These are phyloP conservation scores for Ptilodon capucinus DNA, from an alignment of 2,888 invertebrate genomes.

Conservation along the genomic window DNA sequence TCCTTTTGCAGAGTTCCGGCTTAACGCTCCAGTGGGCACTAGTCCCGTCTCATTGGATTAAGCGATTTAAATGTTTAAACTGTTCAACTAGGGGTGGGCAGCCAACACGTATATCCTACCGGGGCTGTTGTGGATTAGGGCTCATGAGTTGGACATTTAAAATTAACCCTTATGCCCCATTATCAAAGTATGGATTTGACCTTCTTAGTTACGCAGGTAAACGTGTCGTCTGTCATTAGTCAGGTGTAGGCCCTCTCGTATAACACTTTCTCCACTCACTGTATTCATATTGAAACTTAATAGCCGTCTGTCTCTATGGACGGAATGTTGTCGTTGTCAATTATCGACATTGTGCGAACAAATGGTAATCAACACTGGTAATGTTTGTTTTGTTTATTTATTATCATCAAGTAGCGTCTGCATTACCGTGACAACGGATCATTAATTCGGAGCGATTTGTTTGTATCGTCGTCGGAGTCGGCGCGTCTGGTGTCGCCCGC, in stretches of 20 bases:
- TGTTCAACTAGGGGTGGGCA: constrained; percentile 61
- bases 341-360: constrained; percentile 13
- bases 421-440: constrained; percentile 26
- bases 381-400: background rate
- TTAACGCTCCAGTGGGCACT: constrained; percentile 54
- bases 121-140: constrained; percentile 31
- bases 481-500: constrained; percentile 30
- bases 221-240: constrained; percentile 33
- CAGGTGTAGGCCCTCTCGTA: constrained; percentile 34
- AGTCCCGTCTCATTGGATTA: constrained; percentile 71
- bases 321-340: constrained; percentile 31
- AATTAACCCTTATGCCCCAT: constrained; percentile 35
- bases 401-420: constrained; percentile 22
- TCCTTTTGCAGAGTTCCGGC: constrained; percentile 41
- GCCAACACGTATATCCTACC: constrained; percentile 49
- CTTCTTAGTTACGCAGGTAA: constrained; percentile 24
- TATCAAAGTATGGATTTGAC: constrained; percentile 27
- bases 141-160: constrained; percentile 15
- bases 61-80: constrained; percentile 71
- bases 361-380: background rate
- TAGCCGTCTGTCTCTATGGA: constrained; percentile 22
- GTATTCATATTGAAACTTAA: constrained; percentile 26
- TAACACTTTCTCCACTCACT: constrained; percentile 41
- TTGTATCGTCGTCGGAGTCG: constrained; percentile 24
- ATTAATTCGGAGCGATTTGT: constrained; percentile 11